A percentile compares a stretch with the other conserved stretches of the same genome.
phyloP scores from a whole-genome alignment of 2,113 vertebrate species.

The Neogobius melanostomus region DNA sequence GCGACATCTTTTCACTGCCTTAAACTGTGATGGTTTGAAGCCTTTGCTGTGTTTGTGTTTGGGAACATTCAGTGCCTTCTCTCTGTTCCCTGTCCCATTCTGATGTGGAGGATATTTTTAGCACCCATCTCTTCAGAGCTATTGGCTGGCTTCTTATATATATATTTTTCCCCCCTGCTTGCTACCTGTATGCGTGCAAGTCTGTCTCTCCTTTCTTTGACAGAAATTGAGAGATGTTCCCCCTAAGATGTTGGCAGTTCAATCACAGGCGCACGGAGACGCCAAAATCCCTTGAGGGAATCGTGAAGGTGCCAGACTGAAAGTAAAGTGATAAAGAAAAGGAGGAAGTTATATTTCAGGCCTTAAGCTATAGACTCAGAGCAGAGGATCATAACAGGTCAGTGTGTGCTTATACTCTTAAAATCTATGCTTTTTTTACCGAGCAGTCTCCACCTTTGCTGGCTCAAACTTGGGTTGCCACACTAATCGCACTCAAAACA shows the following conservation, averaged over 20 bases:
- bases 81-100: constrained; percentile 48
- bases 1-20: constrained; percentile 3
- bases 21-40: constrained; percentile 24
- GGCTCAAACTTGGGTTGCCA: too few relatives aligned
- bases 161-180: constrained; percentile 50
- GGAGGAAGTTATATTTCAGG: constrained; percentile 29
- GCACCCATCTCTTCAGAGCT: constrained; percentile 51
- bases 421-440: too few relatives aligned
- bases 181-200: constrained; percentile 8
- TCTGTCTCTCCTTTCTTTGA: constrained; percentile 11
- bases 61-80: constrained; percentile 60
- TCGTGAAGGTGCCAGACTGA: constrained; percentile 6
- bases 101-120: constrained; percentile 72
- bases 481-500: too few relatives aligned
- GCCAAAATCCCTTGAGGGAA: constrained; percentile 25
- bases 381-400: constrained; percentile 46
- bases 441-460: too few relatives aligned
- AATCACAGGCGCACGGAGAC: constrained; percentile 34
- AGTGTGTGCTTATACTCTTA: constrained; percentile 31
- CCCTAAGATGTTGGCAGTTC: constrained; percentile 30
- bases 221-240: constrained; percentile 25
- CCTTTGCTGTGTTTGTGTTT: constrained; percentile 33
- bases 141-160: constrained; percentile 58
- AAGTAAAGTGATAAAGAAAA: constrained; percentile 11
- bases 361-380: constrained; percentile 33